phyloP scores from a whole-genome alignment of 2,797 vertebrate species.

The Leuciscus waleckii region DNA sequence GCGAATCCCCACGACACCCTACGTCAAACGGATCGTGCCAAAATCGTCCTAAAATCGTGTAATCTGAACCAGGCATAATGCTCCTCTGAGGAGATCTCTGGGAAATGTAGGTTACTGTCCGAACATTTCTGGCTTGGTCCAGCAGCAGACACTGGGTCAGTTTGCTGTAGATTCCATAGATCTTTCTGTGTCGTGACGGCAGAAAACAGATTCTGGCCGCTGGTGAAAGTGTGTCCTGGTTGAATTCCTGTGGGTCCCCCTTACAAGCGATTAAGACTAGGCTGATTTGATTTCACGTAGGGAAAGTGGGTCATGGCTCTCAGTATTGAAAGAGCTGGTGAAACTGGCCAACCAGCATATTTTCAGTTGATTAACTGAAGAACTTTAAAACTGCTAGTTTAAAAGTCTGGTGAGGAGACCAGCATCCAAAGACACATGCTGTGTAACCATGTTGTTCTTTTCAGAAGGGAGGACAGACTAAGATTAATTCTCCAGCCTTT shows the following conservation, averaged over 20 bases:
- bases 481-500: neutral
- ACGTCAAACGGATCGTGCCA: no score
- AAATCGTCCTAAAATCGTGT: no score
- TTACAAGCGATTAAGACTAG: constrained; percentile 24
- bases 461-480: neutral
- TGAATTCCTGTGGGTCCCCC: constrained; percentile 30
- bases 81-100: neutral
- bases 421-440: neutral
- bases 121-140: neutral
- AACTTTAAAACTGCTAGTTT: neutral
- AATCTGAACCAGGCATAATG: no score
- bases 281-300: constrained; percentile 46
- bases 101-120: neutral
- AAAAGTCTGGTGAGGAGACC: neutral
- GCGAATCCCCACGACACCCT: no score
- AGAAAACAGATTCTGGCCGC: constrained; percentile 27
- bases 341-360: constrained; percentile 9
- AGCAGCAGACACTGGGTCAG: neutral
- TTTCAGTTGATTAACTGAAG: neutral
- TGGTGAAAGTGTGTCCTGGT: constrained; percentile 22
- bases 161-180: constrained; percentile 12
- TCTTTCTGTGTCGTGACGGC: constrained; percentile 35
- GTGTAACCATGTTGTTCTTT: constrained; percentile 1
- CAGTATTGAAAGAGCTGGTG: constrained; percentile 13
- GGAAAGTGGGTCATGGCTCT: constrained; percentile 47